These are phyloP conservation scores for Sciaenops ocellatus DNA, from an alignment of 2,797 vertebrate genomes.

Conservation along the genomic window DNA sequence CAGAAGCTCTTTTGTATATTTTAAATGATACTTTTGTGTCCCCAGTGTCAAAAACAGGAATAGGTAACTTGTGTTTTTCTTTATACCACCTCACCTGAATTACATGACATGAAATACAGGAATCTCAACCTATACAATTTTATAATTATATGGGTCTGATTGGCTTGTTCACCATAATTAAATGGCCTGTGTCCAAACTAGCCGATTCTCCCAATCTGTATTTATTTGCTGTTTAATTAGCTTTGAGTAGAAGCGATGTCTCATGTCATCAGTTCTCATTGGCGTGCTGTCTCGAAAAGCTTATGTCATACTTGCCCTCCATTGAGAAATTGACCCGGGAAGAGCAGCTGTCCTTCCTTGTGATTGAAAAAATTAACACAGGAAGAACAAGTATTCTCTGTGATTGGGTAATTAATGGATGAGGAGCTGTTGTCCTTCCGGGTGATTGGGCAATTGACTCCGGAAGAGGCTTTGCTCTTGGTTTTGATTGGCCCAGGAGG, in stretches of 20 bases:
- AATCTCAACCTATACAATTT: neutral
- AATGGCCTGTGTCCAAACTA: neutral
- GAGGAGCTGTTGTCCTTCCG: slow-evolving; percentile 70
- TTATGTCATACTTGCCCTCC: neutral
- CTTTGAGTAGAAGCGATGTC: neutral
- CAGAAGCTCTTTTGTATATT: too few species aligned
- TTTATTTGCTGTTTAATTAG: neutral
- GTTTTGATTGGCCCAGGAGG: slow-evolving; percentile 61
- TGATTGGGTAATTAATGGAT: slow-evolving; percentile 66
- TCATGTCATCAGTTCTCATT: neutral
- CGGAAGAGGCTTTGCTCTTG: slow-evolving; percentile 44
- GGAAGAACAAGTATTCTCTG: slow-evolving; percentile 19
- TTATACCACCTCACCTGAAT: neutral
- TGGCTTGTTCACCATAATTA: neutral
- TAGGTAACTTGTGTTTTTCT: too few species aligned
- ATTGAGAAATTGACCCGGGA: neutral
- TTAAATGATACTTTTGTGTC: too few species aligned
- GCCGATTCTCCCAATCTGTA: neutral
- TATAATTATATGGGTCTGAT: neutral
- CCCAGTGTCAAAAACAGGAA: too few species aligned
- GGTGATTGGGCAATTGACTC: slow-evolving; percentile 67
- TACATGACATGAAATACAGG: neutral
- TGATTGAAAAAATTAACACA: slow-evolving; percentile 27
- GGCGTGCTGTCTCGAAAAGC: neutral
- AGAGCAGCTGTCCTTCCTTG: slow-evolving; percentile 20